Conservation (phyloP, 1,140 invertebrate genomes). For the Leptinotarsa undecemlineata region DNA sequence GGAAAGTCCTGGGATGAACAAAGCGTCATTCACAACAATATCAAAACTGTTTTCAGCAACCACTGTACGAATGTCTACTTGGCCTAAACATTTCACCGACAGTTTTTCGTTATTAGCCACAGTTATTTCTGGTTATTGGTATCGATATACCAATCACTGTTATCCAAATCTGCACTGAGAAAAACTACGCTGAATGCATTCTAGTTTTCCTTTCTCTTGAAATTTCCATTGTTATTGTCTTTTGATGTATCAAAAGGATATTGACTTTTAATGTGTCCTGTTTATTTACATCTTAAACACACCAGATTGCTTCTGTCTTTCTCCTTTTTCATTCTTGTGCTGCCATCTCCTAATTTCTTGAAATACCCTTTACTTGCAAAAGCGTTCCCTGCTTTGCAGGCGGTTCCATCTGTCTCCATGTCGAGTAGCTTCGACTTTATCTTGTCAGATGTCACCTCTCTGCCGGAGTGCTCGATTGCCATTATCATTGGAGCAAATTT, state of each 20-base stretch:
- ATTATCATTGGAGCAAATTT: constrained; percentile 31
- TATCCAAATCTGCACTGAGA: too few relatives aligned
- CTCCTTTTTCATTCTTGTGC: constrained; percentile 13
- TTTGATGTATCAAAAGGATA: constrained; percentile 8
- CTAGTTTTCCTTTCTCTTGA: constrained; percentile 6
- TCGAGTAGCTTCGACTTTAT: constrained; percentile 34
- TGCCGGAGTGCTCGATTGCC: neutral
- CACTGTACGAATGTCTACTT: too few relatives aligned
- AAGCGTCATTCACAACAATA: too few relatives aligned
- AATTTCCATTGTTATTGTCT: constrained; percentile 18
- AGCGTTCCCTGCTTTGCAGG: constrained; percentile 2
- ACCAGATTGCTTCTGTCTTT: constrained; percentile 17
- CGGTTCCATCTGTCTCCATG: constrained; percentile 20
- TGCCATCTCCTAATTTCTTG: constrained; percentile 5
- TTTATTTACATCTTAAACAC: constrained; percentile 35
- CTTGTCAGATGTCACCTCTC: constrained; percentile 13
- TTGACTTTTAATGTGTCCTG: constrained; percentile 23
- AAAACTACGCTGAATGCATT: too few relatives aligned
- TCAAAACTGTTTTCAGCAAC: too few relatives aligned
- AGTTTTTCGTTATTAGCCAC: too few relatives aligned
- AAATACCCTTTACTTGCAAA: constrained; percentile 27
- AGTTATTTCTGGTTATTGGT: too few relatives aligned
- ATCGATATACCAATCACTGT: too few relatives aligned
- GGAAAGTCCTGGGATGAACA: too few relatives aligned
- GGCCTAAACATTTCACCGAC: too few relatives aligned